Percentiles rank a stretch among this genome's conserved stretches.
Evolutionary conservation across 92 coral and sea anemone species (phyloP).

Genomic region (Porites lobata): DNA sequence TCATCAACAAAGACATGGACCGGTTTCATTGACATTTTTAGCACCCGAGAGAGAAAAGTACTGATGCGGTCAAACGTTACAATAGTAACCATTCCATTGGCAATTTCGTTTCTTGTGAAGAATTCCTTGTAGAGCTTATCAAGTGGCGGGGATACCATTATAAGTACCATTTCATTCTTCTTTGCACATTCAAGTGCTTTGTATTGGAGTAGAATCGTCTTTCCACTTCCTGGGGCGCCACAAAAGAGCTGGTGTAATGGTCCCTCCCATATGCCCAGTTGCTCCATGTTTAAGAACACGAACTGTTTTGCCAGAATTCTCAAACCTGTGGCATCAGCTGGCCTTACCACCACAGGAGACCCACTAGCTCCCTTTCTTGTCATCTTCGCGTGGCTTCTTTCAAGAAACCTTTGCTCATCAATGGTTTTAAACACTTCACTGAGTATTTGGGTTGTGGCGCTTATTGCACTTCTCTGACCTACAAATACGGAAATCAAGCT

Average conservation of each 20-base stretch:
- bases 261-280: slow-evolving; percentile 48
- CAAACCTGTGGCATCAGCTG: slow-evolving; percentile 29
- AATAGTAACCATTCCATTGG: slow-evolving; percentile 14
- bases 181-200: slow-evolving; percentile 54
- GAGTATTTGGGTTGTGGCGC: slow-evolving; percentile 47
- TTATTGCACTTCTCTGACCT: slow-evolving; percentile 34
- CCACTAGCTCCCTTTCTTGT: slow-evolving; percentile 20
- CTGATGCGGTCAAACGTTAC: slow-evolving; percentile 26
- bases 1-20: slow-evolving; percentile 58
- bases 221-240: slow-evolving; percentile 63
- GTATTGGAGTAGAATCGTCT: slow-evolving; percentile 53
- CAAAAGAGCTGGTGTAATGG: slow-evolving; percentile 43
- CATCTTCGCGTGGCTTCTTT: slow-evolving; percentile 27
- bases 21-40: not conserved
- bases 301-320: slow-evolving; percentile 55
- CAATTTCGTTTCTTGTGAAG: slow-evolving; percentile 37
- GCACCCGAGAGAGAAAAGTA: slow-evolving; percentile 12
- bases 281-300: slow-evolving; percentile 44
- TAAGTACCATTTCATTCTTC: slow-evolving; percentile 36
- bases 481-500: slow-evolving; percentile 20
- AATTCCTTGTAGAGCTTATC: slow-evolving; percentile 58
- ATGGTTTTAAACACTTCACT: slow-evolving; percentile 32
- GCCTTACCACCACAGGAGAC: slow-evolving; percentile 21
- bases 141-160: slow-evolving; percentile 53
- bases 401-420: slow-evolving; percentile 51